These are phyloP conservation scores for Acarapis woodi DNA, from an alignment of 1,140 invertebrate species.

Conservation along the genomic window DNA sequence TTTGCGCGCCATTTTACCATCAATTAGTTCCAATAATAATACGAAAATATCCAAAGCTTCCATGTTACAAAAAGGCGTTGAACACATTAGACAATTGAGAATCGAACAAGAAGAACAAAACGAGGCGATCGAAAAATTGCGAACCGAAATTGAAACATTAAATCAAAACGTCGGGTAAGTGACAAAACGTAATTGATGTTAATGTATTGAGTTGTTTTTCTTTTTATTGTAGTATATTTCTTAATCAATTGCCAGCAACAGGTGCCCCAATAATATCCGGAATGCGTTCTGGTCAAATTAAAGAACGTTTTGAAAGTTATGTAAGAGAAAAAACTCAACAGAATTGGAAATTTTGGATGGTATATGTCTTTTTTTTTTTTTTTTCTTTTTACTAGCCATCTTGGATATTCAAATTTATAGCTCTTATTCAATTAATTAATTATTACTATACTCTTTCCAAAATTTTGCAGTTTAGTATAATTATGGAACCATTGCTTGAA, in stretches of 20 bases:
- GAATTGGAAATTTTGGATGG: slow-evolving; percentile 97
- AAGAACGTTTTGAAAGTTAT: slow-evolving; percentile 78
- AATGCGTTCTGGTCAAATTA: slow-evolving; percentile 62
- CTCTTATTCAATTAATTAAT: not conserved
- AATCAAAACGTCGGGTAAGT: slow-evolving; percentile 59
- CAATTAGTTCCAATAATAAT: slow-evolving; percentile 55
- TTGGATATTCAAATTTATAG: slow-evolving; percentile 14
- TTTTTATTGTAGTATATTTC: slow-evolving; percentile 26
- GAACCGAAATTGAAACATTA: slow-evolving; percentile 52
- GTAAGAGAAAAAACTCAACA: slow-evolving; percentile 48
- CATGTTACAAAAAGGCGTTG: slow-evolving; percentile 72
- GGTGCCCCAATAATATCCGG: slow-evolving; percentile 72
- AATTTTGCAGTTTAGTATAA: slow-evolving; percentile 47
- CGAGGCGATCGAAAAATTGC: slow-evolving; percentile 56
- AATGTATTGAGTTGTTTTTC: slow-evolving; percentile 3
- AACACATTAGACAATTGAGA: slow-evolving; percentile 70
- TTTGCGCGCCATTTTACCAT: slow-evolving; percentile 65
- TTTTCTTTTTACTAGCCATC: slow-evolving; percentile 12
- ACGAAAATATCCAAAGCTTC: slow-evolving; percentile 74
- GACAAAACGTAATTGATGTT: slow-evolving; percentile 3
- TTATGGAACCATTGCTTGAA: slow-evolving; percentile 53
- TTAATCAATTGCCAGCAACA: slow-evolving; percentile 73
- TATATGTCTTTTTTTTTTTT: slow-evolving; percentile 17
- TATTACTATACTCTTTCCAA: slow-evolving; percentile 5
- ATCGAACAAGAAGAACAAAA: slow-evolving; percentile 52